Conservation (phyloP, 2,113 vertebrate genomes). For the Scomber colias region DNA sequence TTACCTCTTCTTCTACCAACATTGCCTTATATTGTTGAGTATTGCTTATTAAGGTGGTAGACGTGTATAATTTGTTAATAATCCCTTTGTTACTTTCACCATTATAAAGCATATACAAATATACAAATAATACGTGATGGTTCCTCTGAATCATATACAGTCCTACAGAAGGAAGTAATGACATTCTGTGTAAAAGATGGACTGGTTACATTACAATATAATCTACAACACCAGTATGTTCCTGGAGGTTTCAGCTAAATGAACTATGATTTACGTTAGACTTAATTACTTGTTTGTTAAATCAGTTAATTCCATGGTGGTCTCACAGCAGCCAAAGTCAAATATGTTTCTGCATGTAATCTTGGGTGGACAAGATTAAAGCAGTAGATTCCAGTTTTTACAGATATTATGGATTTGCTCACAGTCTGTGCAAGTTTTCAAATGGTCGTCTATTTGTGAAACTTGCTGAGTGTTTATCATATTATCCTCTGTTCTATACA, state of each 20-base stretch:
- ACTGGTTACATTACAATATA: too few relatives aligned
- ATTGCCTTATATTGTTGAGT: not conserved
- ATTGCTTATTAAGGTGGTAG: not conserved
- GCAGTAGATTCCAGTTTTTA: not conserved
- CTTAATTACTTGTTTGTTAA: not conserved
- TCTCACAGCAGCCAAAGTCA: too few relatives aligned
- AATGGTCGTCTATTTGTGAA: conserved; percentile 44
- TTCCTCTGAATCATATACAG: too few relatives aligned
- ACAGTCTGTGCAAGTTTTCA: conserved; percentile 46
- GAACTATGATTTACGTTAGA: too few relatives aligned
- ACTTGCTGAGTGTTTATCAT: conserved; percentile 65
- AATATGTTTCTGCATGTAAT: not conserved
- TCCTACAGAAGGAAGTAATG: too few relatives aligned
- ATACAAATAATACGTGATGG: not conserved
- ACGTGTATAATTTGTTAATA: not conserved
- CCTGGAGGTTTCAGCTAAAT: too few relatives aligned
- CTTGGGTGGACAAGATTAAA: not conserved
- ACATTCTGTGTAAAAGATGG: too few relatives aligned
- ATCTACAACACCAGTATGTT: too few relatives aligned
- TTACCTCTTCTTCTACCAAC: not conserved
- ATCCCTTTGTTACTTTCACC: not conserved
- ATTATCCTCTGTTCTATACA: conserved; percentile 66
- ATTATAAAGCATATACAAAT: not conserved
- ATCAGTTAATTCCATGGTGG: too few relatives aligned
- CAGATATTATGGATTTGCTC: conserved; percentile 21